Evolutionary conservation across 2,888 invertebrate genomes (phyloP), one percentile per base, ranked within the genome.

Genomic region (Aporophyla lueneburgensis): DNA sequence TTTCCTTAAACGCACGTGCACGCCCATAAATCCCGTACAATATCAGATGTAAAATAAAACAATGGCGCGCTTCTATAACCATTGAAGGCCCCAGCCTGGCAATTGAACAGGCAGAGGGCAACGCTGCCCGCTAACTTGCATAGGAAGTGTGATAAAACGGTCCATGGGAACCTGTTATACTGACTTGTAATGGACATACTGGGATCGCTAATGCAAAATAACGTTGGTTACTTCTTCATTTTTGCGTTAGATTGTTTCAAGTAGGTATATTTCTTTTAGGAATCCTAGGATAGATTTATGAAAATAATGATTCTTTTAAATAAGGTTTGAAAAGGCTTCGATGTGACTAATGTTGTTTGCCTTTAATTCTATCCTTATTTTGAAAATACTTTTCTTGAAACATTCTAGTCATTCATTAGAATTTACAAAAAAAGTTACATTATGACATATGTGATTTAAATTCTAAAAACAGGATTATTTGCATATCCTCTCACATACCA

Each of bases 101-200:
- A 78, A 84, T 84, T 83, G 74, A 83, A 81, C 84, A 87, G 61
- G 80, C 81, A 81, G 81, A 74, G 78, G 84, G 87, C 86, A 90
- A 68, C 81, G 79, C 65, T 80, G 81, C 80, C 79, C 80, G 77
- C 85, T 74, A 87, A 86, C 87, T 87, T 86, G 88, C 86, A 89
- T 89, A 92, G 92, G 92, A 92, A 92, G 93, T 91, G 92, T 91
- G 91, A 92, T 93, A 93, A 93, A 93, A 92, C 89, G 89, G 91
- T 92, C 83, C 72, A 72, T 68, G 87, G 83, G 83, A 80, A 80
- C 67, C 78, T 66, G 66, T 89, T 81, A 91, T 91, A 92, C 89
- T 76, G 84, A 72, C 59, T 49, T 74, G 82, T 83, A 86, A 85
- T 78, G 81, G 58, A 27, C 56, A 49, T 40, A 16, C 16, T 56